phyloP scores from a whole-genome alignment of 2,888 invertebrate species.

The Rhyacophila evoluta region DNA sequence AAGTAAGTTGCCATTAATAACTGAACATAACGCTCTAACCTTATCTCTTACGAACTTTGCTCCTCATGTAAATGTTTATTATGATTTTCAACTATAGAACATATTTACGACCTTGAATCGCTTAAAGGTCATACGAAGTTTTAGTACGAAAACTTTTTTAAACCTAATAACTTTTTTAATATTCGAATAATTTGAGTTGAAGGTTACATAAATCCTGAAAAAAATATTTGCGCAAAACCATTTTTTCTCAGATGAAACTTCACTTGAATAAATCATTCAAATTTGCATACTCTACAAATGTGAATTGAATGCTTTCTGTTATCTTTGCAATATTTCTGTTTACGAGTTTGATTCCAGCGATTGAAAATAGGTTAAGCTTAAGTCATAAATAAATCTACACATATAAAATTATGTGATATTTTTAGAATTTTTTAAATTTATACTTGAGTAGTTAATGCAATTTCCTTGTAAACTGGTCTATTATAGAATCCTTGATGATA shows the following conservation, averaged over 20 bases:
- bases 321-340: too few relatives aligned
- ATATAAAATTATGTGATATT: too few relatives aligned
- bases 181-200: not conserved
- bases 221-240: not conserved
- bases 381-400: not conserved
- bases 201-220: not conserved
- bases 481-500: too few relatives aligned
- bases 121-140: slow-evolving; percentile 39
- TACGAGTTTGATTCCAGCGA: not conserved
- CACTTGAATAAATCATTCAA: not conserved
- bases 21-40: not conserved
- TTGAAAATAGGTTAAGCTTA: not conserved
- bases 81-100: slow-evolving; percentile 26
- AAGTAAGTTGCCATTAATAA: slow-evolving; percentile 43
- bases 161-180: not conserved
- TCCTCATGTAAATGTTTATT: slow-evolving; percentile 37
- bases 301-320: not conserved
- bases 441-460: too few relatives aligned
- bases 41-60: slow-evolving; percentile 38
- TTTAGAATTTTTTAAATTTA: too few relatives aligned
- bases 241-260: not conserved
- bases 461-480: too few relatives aligned
- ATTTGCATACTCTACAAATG: not conserved
- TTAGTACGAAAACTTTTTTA: not conserved
- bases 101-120: slow-evolving; percentile 40